Conservation (phyloP, 1,140 invertebrate genomes). For the Drosophila eugracilis region DNA sequence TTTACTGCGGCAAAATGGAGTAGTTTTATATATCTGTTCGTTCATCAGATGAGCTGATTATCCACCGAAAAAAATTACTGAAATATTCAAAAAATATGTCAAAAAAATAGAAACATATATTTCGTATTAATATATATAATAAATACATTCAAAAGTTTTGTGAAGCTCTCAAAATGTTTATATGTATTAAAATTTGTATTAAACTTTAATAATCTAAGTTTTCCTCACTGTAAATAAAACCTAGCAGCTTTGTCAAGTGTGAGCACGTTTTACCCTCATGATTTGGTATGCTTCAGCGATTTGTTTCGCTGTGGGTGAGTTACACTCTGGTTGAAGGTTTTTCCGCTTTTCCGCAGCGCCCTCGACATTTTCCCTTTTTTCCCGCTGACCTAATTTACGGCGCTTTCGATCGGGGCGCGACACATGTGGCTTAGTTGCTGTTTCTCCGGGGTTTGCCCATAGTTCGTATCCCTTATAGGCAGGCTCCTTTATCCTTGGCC, state of each 20-base stretch:
- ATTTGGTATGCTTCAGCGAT: conserved; percentile 68
- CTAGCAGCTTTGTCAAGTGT: conserved; percentile 25
- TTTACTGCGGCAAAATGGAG: conserved; percentile 58
- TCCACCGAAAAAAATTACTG: conserved; percentile 7
- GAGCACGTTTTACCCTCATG: conserved; percentile 66
- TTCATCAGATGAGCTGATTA: conserved; percentile 8
- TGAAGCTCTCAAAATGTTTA: background rate
- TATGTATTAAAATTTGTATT: too few relatives aligned
- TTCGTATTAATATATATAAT: background rate
- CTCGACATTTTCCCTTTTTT: conserved; percentile 16
- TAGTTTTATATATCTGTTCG: conserved; percentile 15
- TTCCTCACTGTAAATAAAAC: conserved; percentile 9
- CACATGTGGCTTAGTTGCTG: conserved; percentile 64
- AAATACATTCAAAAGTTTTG: too few relatives aligned
- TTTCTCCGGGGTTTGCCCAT: conserved; percentile 18
- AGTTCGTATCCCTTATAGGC: conserved; percentile 39
- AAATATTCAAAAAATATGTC: background rate
- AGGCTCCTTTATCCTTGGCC: conserved; percentile 52
- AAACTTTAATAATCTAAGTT: background rate
- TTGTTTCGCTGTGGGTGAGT: conserved; percentile 58
- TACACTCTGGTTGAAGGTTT: conserved; percentile 41
- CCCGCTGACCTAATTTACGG: conserved; percentile 77
- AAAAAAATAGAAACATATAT: too few relatives aligned
- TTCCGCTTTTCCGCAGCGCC: conserved; percentile 15
- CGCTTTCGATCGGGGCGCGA: conserved; percentile 72